Percentiles rank a stretch among this genome's conserved stretches.
Conservation (phyloP, 2,113 vertebrate genomes). For the Protobothrops flavoviridis region DNA sequence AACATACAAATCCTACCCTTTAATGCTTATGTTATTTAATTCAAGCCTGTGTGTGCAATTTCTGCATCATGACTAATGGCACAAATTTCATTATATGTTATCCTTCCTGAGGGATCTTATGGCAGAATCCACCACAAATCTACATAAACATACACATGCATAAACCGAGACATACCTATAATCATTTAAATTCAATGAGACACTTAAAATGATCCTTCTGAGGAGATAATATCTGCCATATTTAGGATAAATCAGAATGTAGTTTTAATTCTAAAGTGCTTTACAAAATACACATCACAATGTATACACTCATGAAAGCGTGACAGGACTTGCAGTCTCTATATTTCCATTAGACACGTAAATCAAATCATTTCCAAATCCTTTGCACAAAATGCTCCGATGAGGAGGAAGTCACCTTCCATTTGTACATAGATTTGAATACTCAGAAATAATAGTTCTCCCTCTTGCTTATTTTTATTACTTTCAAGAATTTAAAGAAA, state of each 20-base stretch:
- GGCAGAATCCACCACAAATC: background rate
- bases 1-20: background rate
- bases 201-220: background rate
- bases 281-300: background rate
- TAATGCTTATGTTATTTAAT: background rate
- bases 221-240: background rate
- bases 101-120: background rate
- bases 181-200: background rate
- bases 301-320: background rate
- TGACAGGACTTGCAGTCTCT: background rate
- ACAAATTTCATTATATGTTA: background rate
- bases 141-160: background rate
- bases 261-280: background rate
- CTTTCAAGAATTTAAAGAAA: background rate
- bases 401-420: background rate
- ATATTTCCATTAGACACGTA: background rate
- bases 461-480: background rate
- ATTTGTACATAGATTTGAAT: background rate
- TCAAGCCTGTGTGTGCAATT: background rate
- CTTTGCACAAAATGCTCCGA: background rate
- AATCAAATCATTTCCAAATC: background rate
- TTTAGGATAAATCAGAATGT: background rate
- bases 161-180: background rate
- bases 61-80: background rate
- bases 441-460: background rate